Conservation (phyloP, 2,113 vertebrate species). For the Terrapene triunguis region DNA sequence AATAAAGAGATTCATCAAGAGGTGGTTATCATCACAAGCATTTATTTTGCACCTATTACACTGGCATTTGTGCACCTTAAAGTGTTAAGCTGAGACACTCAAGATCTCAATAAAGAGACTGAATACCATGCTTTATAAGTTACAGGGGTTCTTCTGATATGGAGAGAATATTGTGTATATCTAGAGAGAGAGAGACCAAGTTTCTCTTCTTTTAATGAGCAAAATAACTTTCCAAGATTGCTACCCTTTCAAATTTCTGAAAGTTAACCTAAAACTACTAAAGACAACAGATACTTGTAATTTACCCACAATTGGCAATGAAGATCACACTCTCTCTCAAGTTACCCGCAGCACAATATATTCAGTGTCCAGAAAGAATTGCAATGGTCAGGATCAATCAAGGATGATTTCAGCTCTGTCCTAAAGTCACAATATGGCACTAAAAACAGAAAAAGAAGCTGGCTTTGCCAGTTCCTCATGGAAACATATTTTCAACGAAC, state of each 20-base stretch:
- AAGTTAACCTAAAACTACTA: conserved; percentile 5
- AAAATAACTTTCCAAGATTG: background rate
- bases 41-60: conserved; percentile 21
- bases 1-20: conserved; percentile 27
- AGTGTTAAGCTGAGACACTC: background rate
- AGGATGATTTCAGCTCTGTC: conserved; percentile 5
- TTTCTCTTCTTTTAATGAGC: conserved; percentile 14
- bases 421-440: background rate
- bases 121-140: conserved; percentile 32
- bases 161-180: background rate
- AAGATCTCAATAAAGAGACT: conserved; percentile 19
- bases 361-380: background rate
- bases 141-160: conserved; percentile 1
- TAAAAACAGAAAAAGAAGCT: conserved; percentile 31
- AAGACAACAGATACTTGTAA: background rate
- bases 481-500: conserved; percentile 26
- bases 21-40: background rate
- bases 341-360: conserved; percentile 1
- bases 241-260: background rate
- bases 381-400: background rate
- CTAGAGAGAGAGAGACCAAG: background rate
- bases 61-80: background rate
- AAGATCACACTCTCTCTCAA: conserved; percentile 13
- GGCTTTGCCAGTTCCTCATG: conserved; percentile 28
- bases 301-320: conserved; percentile 1